A percentile compares a stretch with the other conserved stretches of the same genome.
These are phyloP conservation scores for Athene cunicularia DNA, from an alignment of 2,113 vertebrate genomes.

Conservation along the genomic window DNA sequence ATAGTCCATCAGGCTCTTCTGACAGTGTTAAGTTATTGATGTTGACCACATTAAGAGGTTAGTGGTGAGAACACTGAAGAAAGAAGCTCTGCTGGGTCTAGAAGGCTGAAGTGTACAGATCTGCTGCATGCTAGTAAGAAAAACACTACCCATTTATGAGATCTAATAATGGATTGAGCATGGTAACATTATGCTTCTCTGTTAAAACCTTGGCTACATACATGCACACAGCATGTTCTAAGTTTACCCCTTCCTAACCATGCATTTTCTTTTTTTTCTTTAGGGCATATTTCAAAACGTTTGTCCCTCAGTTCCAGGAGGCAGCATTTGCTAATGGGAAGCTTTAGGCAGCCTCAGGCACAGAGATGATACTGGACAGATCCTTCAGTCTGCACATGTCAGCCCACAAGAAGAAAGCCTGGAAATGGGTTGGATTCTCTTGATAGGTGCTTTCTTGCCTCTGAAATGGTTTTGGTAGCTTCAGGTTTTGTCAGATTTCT, in stretches of 20 bases:
- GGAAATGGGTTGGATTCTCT: constrained; percentile 52
- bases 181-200: background rate
- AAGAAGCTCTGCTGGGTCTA: background rate
- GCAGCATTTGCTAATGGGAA: constrained; percentile 97
- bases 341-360: constrained; percentile 78
- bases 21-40: background rate
- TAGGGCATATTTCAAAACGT: constrained; percentile 96
- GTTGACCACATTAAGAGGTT: background rate
- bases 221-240: background rate
- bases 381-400: constrained; percentile 43
- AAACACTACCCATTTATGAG: background rate
- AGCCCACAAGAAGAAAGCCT: constrained; percentile 48
- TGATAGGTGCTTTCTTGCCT: constrained; percentile 2
- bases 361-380: constrained; percentile 45
- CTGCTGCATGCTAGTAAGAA: background rate
- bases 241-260: constrained; percentile 52
- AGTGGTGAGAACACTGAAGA: background rate
- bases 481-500: background rate
- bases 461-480: constrained; percentile 20
- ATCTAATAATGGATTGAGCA: accelerated
- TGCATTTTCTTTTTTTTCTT: constrained; percentile 32
- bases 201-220: background rate
- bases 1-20: background rate
- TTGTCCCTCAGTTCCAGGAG: constrained; percentile 98
- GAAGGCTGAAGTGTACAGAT: background rate